Evolutionary conservation across 2,888 invertebrate species (phyloP).

Genomic region (Tiliacea citrago): DNA sequence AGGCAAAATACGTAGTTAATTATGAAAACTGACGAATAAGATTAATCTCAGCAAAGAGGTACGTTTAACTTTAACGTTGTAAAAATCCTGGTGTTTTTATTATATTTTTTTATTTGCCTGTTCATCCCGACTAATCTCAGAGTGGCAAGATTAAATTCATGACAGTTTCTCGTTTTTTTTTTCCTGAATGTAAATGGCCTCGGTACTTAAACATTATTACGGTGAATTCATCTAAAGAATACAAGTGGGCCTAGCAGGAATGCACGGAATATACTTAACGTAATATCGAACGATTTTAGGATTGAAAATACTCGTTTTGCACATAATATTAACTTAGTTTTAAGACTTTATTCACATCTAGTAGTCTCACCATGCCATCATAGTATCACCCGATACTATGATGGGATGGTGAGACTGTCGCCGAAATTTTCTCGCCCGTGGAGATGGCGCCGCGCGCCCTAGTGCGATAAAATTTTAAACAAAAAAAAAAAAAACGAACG

Average conservation of each 20-base stretch:
- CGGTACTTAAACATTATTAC: conserved; percentile 15
- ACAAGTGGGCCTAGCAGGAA: background rate
- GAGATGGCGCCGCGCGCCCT: too few relatives aligned
- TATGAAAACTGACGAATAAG: background rate
- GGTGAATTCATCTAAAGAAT: conserved; percentile 22
- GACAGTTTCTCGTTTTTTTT: conserved; percentile 13
- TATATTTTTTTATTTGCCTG: conserved; percentile 36
- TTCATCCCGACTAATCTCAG: conserved; percentile 30
- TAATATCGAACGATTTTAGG: background rate
- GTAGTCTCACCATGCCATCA: too few relatives aligned
- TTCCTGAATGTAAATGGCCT: background rate
- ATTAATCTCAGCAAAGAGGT: background rate
- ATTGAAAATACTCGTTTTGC: background rate
- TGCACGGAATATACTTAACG: background rate
- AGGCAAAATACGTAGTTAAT: background rate
- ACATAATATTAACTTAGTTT: background rate
- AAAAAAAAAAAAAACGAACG: too few relatives aligned
- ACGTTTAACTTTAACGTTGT: conserved; percentile 2
- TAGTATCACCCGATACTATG: too few relatives aligned
- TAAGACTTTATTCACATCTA: too few relatives aligned
- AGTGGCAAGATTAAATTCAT: conserved; percentile 25
- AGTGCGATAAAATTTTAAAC: too few relatives aligned
- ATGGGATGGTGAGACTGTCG: too few relatives aligned
- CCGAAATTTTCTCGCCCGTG: too few relatives aligned
- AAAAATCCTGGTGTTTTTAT: conserved; percentile 22